These are phyloP conservation scores for Ceriagrion tenellum DNA, from an alignment of 2,888 invertebrate species.

Conservation along the genomic window DNA sequence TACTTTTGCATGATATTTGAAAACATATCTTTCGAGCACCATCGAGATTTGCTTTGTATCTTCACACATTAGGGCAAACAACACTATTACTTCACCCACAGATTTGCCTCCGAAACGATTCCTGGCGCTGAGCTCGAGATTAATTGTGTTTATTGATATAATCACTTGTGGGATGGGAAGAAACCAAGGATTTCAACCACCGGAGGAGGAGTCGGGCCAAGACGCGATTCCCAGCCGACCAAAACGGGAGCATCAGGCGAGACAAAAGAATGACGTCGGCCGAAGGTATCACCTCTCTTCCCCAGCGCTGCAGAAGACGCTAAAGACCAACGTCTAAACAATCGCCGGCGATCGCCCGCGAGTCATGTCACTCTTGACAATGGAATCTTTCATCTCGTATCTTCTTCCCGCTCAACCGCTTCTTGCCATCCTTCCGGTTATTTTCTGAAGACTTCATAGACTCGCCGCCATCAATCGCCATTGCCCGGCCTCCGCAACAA, in stretches of 20 bases:
- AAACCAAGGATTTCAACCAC: no score
- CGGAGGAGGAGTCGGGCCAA: no score
- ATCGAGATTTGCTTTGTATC: no score
- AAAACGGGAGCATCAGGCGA: not conserved
- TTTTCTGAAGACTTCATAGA: not conserved
- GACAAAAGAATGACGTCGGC: not conserved
- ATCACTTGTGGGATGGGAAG: not conserved
- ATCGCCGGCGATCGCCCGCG: not conserved
- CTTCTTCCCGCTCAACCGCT: not conserved
- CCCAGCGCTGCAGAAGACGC: not conserved
- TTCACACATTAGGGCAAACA: no score
- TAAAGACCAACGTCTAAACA: not conserved
- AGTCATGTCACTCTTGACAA: not conserved
- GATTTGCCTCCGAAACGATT: not conserved
- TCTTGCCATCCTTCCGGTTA: not conserved
- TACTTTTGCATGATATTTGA: no score
- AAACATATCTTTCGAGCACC: no score
- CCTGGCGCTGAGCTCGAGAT: not conserved
- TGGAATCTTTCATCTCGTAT: not conserved
- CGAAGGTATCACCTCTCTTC: no score
- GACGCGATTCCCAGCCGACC: not conserved
- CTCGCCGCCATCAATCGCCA: not conserved
- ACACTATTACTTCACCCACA: no score
- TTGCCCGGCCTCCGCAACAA: not conserved
- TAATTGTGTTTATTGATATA: not conserved